Evolutionary conservation across 2,888 invertebrate species (phyloP), one percentile per base, ranked within the genome.

Genomic region (Tridacna crocea): DNA sequence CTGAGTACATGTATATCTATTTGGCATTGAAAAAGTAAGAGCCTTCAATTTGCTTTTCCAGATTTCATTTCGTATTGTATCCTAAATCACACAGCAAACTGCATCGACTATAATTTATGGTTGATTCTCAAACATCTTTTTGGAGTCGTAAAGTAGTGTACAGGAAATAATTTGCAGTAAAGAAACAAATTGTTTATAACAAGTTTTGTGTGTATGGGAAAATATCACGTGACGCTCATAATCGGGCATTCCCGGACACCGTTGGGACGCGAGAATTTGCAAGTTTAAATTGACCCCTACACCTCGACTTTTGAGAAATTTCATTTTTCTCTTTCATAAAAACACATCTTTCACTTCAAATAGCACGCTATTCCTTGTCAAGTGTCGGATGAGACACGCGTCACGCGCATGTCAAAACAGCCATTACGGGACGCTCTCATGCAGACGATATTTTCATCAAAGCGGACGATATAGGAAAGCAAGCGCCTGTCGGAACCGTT

Each of bases 391-490:
- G 46, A 15, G 73, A 75, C 82, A 68, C 82, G 84, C 80, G 85
- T 85, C 82, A 85, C 85, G 85, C 85, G 82, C 85, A 72, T 85
- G 85, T 77, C 85, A 85, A 84, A 70, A 73, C 72, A 80, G 24
- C 27, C 65, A 51, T 55, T 55, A 66, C 27, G 61, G 46, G 77
- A 75, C 55, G 76, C 75, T 26, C 55, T 63, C 46, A 19, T 51
- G 77, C 76, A 77, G 75, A 74, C 77, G 77, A 63, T 60, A 66
- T 80, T 79, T 79, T 83, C 76, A 77, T 19, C 63, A 22, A 60
- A 46, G 72, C 75, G 80, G 74, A 73, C 77, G 72, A 76, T 73
- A 83, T 60, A 51, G 51, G 27, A 66, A 36, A 76, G 15, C 63
- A 61, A 77, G 76, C 51, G 61, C 13, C 61, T 61, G 13, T 13